phyloP scores from a whole-genome alignment of 2,113 vertebrate genomes.

The Zosterops japonicus region DNA sequence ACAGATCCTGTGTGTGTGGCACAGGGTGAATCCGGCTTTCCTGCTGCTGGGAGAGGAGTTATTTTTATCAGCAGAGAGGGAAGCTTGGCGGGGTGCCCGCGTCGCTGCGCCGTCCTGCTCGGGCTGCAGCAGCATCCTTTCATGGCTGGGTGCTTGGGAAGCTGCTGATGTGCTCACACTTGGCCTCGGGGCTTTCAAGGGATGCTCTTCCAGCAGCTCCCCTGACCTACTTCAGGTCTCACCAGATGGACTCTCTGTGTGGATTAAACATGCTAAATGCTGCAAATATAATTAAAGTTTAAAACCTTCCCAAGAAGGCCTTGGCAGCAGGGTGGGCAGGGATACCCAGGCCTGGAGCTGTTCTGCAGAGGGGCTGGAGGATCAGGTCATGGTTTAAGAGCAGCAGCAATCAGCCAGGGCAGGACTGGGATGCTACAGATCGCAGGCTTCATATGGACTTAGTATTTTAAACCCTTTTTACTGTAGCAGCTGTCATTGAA shows the following conservation, averaged over 20 bases:
- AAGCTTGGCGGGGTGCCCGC: not conserved
- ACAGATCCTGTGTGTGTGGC: not conserved
- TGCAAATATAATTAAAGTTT: slow-evolving; percentile 53
- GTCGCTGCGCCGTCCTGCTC: not conserved
- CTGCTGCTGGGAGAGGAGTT: slow-evolving; percentile 11
- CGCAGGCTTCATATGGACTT: not conserved
- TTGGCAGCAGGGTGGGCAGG: not conserved
- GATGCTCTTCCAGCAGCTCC: not conserved
- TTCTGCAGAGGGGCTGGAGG: not conserved
- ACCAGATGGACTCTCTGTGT: slow-evolving; percentile 45
- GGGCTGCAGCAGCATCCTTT: not conserved
- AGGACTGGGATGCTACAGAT: not conserved
- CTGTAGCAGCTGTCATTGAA: not conserved
- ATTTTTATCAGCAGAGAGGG: not conserved
- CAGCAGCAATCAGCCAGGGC: not conserved
- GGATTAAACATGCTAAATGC: slow-evolving; percentile 48
- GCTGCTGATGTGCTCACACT: not conserved
- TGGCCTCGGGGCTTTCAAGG: not conserved
- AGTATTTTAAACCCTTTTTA: not conserved
- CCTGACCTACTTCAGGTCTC: slow-evolving; percentile 59
- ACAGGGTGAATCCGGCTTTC: not conserved
- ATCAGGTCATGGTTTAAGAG: not conserved
- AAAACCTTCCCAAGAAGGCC: not conserved
- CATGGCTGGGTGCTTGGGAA: not conserved
- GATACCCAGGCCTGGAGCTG: not conserved